Evolutionary conservation across 2,888 invertebrate species (phyloP).

Genomic region (Elaeidobius kamerunicus): DNA sequence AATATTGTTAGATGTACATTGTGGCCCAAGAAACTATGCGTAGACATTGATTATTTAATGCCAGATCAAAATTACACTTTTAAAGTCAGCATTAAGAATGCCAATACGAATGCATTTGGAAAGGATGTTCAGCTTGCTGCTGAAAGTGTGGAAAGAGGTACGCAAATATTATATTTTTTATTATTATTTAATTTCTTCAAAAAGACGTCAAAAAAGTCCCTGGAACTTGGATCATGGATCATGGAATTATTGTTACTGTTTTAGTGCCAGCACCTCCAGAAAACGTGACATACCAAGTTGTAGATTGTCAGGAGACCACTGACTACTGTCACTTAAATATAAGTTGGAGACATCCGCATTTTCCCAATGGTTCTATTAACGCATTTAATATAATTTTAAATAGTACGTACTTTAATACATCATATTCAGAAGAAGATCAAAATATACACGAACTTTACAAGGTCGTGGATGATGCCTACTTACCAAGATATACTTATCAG

Average conservation of each 20-base stretch:
- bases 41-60: constrained; percentile 38
- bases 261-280: constrained; percentile 43
- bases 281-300: constrained; percentile 42
- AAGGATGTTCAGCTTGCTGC: constrained; percentile 35
- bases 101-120: constrained; percentile 40
- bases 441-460: constrained; percentile 40
- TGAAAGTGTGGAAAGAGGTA: constrained; percentile 39
- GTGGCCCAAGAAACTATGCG: constrained; percentile 43
- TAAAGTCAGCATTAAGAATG: constrained; percentile 42
- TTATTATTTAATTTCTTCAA: constrained; percentile 7
- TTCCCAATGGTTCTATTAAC: constrained; percentile 44
- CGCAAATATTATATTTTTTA: constrained; percentile 10
- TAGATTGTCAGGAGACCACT: constrained; percentile 37
- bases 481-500: constrained; percentile 40
- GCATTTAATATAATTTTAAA: constrained; percentile 43
- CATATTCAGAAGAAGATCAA: constrained; percentile 33
- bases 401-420: constrained; percentile 33
- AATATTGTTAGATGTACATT: constrained; percentile 40
- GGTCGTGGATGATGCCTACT: constrained; percentile 37
- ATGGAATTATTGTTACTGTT: constrained; percentile 10
- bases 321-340: constrained; percentile 44
- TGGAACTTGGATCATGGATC: not conserved
- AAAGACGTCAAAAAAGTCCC: too few species aligned
- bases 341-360: constrained; percentile 44
- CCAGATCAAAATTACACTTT: constrained; percentile 38